A percentile compares a stretch with the other conserved stretches of the same genome.
These are phyloP conservation scores for Nasonia oneida DNA, from an alignment of 2,888 invertebrate genomes.

Conservation along the genomic window DNA sequence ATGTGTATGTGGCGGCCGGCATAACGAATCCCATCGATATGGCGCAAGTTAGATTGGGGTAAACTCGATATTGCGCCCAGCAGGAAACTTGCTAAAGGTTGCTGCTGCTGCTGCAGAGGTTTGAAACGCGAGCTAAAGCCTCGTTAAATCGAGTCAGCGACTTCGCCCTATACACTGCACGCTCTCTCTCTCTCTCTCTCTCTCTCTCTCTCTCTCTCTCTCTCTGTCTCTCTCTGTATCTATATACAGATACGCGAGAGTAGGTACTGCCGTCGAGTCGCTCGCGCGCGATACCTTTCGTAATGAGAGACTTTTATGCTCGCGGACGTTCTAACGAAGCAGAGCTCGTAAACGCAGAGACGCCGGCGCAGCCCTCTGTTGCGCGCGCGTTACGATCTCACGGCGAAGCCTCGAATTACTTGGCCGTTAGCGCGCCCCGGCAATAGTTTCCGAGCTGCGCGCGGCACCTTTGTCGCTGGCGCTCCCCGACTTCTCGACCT, in stretches of 20 bases:
- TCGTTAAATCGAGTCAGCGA: slow-evolving; percentile 68
- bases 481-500: slow-evolving; percentile 22
- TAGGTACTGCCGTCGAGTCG: background rate
- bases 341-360: slow-evolving; percentile 69
- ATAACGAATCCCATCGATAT: slow-evolving; percentile 57
- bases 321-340: slow-evolving; percentile 70
- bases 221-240: background rate
- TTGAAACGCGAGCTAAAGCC: slow-evolving; percentile 60
- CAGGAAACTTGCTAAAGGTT: slow-evolving; percentile 26
- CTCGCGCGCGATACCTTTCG: slow-evolving; percentile 65
- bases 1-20: background rate
- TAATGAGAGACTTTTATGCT: slow-evolving; percentile 74
- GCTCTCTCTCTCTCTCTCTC: background rate
- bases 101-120: slow-evolving; percentile 13
- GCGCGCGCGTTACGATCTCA: slow-evolving; percentile 66
- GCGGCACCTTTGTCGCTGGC: slow-evolving; percentile 42
- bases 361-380: slow-evolving; percentile 55
- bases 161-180: slow-evolving; percentile 51
- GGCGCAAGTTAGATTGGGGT: slow-evolving; percentile 60
- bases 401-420: slow-evolving; percentile 69
- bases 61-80: slow-evolving; percentile 57
- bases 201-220: too few species aligned
- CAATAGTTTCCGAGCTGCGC: slow-evolving; percentile 56
- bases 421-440: slow-evolving; percentile 65
- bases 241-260: background rate